Base-by-base conservation (phyloP, 2,113 vertebrate genomes). In the Caloenas nicobarica region DNA sequence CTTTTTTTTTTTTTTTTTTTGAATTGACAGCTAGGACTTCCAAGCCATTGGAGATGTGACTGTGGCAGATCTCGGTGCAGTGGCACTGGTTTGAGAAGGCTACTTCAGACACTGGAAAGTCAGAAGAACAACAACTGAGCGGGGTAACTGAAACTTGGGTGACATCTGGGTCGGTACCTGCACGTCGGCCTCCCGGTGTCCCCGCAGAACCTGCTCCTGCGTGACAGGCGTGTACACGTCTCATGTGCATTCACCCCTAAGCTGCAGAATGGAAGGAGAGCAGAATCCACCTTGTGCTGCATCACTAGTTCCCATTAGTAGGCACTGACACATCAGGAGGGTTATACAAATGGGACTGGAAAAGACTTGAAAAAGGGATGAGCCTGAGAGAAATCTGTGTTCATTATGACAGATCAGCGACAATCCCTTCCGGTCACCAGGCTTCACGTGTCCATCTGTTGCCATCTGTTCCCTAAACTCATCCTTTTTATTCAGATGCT, bases 401-500 rank as follows among this genome's bases (percentile, higher is more conserved):
- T 97, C 94, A 40, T 91, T 40, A 53, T 24, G 89, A 93, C 87
- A 94, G 69, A 85, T 77, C 65, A 80, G 85, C 79, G 89, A 88
- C 80, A 96, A 96, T 91, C 91, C 84, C 21, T 92, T 86, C 53
- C 57, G 83, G 89, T 94, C 93, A 93, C 60, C 82, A 85, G 90
- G 85, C 88, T 96, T 93, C 85, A 86, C 1, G 8, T 73, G 92
- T 96, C 95, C 95, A 91, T 96, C 81, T 91, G 86, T 79, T 96
- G 91, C 86, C 95, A 76, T 53, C 64, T 66, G 57, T 81, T 96
- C 86, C 95, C 95, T 97, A 96, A 97, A 96, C 90, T 88, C 87
- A 93, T 95, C 95, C 95, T 96, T 97, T 95, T 96, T 94, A 96
- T 92, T 95, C 95, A 88, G 90, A 93, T 91, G 95, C 89, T 97